Conservation (phyloP, 2,113 vertebrate species). For the Steatornis caripensis region DNA sequence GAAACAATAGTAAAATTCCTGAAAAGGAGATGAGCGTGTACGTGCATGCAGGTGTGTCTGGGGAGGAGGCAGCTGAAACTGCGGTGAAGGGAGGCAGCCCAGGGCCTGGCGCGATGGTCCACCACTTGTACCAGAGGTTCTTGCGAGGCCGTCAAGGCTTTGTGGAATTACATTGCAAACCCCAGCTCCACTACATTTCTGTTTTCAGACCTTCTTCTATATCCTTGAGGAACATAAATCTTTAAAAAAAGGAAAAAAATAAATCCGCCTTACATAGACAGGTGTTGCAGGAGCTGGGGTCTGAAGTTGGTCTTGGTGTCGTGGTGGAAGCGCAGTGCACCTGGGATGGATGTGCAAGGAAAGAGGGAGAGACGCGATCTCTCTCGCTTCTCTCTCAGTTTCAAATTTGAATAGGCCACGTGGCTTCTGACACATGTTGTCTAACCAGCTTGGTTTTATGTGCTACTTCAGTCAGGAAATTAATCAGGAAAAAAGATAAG, state of each 20-base stretch:
- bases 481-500: slow-evolving; percentile 66
- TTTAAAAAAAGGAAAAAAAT: not conserved
- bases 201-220: not conserved
- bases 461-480: slow-evolving; percentile 65
- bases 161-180: not conserved
- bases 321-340: not conserved
- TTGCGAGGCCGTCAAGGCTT: not conserved
- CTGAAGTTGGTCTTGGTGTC: not conserved
- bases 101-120: not conserved
- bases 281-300: not conserved
- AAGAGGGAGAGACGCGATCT: not conserved
- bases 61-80: not conserved
- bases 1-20: slow-evolving; percentile 41
- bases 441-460: slow-evolving; percentile 62
- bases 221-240: not conserved
- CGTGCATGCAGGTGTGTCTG: not conserved
- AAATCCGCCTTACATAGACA: fast-evolving
- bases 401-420: slow-evolving; percentile 23
- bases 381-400: not conserved
- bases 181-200: not conserved
- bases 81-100: not conserved
- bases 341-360: fast-evolving
- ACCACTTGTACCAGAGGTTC: not conserved
- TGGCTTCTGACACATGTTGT: slow-evolving; percentile 56
- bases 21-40: not conserved